phyloP scores from a whole-genome alignment of 2,797 vertebrate genomes.

The Myotis daubentonii region DNA sequence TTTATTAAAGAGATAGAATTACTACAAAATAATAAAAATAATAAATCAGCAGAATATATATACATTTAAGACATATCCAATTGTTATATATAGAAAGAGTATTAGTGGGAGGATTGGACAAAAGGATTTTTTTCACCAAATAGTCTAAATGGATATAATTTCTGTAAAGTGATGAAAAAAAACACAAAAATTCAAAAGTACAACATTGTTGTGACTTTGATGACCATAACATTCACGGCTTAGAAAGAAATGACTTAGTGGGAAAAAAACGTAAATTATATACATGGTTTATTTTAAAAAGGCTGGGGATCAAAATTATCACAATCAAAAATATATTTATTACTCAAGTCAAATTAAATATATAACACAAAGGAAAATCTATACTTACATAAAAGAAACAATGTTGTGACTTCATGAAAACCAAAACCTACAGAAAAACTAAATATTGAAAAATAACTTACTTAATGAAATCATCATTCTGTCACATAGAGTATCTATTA shows the following conservation, averaged over 20 bases:
- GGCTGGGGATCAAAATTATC: neutral
- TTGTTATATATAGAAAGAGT: neutral
- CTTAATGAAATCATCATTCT: neutral
- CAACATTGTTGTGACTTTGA: neutral
- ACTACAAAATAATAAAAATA: neutral
- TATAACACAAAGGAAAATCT: slow-evolving; percentile 1
- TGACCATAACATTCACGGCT: neutral
- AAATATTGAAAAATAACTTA: neutral
- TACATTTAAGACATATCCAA: neutral
- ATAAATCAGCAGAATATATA: neutral
- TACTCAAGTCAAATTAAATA: slow-evolving; percentile 23
- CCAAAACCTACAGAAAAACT: neutral
- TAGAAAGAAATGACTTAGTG: neutral
- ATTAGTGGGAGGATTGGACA: neutral
- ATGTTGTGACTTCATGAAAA: neutral
- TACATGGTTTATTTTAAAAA: slow-evolving; percentile 37
- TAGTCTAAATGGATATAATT: neutral
- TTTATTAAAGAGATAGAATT: neutral
- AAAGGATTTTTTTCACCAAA: neutral
- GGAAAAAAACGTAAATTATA: slow-evolving; percentile 30
- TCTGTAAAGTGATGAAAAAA: neutral
- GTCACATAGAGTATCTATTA: neutral
- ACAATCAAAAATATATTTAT: slow-evolving; percentile 6
- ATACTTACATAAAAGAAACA: neutral
- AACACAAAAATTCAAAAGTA: neutral